Percentiles rank a stretch among this genome's conserved stretches.
Conservation (phyloP, 2,113 vertebrate genomes). For the Crotalus viridis region DNA sequence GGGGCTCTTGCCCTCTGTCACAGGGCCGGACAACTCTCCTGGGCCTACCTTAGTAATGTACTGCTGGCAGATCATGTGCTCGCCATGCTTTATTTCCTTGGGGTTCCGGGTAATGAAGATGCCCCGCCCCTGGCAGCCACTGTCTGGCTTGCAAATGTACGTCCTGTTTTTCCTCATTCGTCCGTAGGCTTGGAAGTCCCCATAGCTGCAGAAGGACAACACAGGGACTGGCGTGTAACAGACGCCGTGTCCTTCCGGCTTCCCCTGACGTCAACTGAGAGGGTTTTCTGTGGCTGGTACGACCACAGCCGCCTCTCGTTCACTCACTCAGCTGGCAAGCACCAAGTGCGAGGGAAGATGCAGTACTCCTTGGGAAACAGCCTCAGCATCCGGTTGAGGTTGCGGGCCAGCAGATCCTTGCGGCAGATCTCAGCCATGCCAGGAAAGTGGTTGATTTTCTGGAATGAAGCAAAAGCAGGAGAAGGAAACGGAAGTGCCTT, state of each 20-base stretch:
- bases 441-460: slow-evolving; percentile 82
- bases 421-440: slow-evolving; percentile 80
- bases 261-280: accelerated
- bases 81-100: slow-evolving; percentile 69
- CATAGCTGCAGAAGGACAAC: slow-evolving; percentile 60
- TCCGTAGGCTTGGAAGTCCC: slow-evolving; percentile 71
- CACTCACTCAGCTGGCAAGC: slow-evolving; percentile 78
- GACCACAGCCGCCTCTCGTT: not conserved
- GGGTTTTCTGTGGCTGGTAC: too few species aligned
- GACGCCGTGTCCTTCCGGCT: accelerated
- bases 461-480: slow-evolving; percentile 35
- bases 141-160: slow-evolving; percentile 79
- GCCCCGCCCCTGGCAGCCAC: slow-evolving; percentile 73
- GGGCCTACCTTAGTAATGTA: slow-evolving; percentile 74
- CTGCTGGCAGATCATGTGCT: slow-evolving; percentile 78
- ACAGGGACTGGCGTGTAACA: not conserved
- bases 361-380: slow-evolving; percentile 74
- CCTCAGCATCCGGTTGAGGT: slow-evolving; percentile 75
- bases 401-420: slow-evolving; percentile 75
- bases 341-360: slow-evolving; percentile 78
- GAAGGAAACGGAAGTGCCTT: not conserved
- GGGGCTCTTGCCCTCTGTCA: not conserved
- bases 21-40: not conserved
- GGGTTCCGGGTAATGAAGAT: slow-evolving; percentile 74
- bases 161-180: slow-evolving; percentile 56